These are phyloP conservation scores for Trichoplax adhaerens DNA, from an alignment of 37 sponge, comb jelly and placozoan species.

Conservation along the genomic window DNA sequence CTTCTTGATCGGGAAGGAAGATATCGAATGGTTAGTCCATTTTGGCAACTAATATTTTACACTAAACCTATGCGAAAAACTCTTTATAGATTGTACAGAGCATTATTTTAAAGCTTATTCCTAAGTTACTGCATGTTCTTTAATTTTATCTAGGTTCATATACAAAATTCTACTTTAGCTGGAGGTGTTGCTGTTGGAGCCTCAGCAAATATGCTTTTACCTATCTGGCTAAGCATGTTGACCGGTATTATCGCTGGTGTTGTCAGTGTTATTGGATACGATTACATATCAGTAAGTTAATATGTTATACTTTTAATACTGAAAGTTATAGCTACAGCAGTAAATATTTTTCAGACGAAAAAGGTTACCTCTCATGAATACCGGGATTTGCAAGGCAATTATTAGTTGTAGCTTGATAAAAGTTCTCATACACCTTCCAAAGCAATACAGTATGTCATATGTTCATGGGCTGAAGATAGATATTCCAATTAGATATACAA, in stretches of 20 bases:
- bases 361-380: too few relatives aligned
- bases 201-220: conserved; percentile 53
- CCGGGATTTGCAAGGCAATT: too few relatives aligned
- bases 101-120: neutral
- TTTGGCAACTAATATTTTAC: neutral
- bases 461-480: too few relatives aligned
- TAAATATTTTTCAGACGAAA: too few relatives aligned
- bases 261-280: conserved; percentile 58
- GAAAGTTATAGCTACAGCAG: too few relatives aligned
- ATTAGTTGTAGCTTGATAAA: too few relatives aligned
- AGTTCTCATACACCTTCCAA: too few relatives aligned
- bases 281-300: conserved; percentile 35
- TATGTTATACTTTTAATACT: too few relatives aligned
- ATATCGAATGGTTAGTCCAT: too few relatives aligned
- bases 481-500: too few relatives aligned
- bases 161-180: conserved; percentile 89
- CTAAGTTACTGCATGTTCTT: neutral
- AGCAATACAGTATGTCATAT: too few relatives aligned
- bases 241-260: conserved; percentile 49
- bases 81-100: neutral
- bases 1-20: conserved; percentile 10
- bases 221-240: conserved; percentile 70
- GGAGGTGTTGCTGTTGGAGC: conserved; percentile 88
- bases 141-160: conserved; percentile 38
- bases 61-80: neutral